These are phyloP conservation scores for Syrphus vitripennis DNA, from an alignment of 2,888 invertebrate species.

Conservation along the genomic window DNA sequence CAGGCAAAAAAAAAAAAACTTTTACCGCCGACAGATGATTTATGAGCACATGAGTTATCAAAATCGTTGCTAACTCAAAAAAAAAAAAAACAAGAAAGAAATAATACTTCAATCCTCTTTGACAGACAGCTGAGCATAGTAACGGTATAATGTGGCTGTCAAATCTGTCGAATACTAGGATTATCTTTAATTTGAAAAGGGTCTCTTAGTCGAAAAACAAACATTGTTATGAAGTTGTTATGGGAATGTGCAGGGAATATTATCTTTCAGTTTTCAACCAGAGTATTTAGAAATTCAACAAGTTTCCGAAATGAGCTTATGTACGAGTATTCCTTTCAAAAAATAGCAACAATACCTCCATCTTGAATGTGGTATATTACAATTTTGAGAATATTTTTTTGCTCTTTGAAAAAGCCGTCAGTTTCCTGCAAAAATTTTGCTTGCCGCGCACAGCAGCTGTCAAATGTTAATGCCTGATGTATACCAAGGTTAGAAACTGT, in stretches of 20 bases:
- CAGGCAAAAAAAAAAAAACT: neutral
- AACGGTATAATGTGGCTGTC: slow-evolving; percentile 24
- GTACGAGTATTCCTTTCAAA: neutral
- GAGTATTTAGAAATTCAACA: slow-evolving; percentile 40
- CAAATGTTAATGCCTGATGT: slow-evolving; percentile 21
- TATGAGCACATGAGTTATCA: slow-evolving; percentile 31
- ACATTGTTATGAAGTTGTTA: neutral
- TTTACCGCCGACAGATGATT: slow-evolving; percentile 36
- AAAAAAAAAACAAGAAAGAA: neutral
- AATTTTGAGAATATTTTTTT: neutral
- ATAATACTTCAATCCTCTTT: slow-evolving; percentile 10
- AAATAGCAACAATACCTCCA: neutral
- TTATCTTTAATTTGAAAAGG: slow-evolving; percentile 11
- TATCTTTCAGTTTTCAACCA: neutral
- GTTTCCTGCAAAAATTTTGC: neutral
- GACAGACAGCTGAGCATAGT: slow-evolving; percentile 28
- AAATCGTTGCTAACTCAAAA: neutral
- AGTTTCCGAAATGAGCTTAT: neutral
- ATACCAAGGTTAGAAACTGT: slow-evolving; percentile 43
- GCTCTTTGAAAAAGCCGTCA: neutral
- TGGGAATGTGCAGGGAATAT: neutral
- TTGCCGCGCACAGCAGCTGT: neutral
- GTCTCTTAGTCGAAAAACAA: neutral
- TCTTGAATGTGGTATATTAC: neutral
- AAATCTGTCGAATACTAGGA: slow-evolving; percentile 36